A percentile compares a stretch with the other conserved stretches of the same genome.
Evolutionary conservation across 2,888 invertebrate species (phyloP).

Genomic region (Ctenicera cuprea): DNA sequence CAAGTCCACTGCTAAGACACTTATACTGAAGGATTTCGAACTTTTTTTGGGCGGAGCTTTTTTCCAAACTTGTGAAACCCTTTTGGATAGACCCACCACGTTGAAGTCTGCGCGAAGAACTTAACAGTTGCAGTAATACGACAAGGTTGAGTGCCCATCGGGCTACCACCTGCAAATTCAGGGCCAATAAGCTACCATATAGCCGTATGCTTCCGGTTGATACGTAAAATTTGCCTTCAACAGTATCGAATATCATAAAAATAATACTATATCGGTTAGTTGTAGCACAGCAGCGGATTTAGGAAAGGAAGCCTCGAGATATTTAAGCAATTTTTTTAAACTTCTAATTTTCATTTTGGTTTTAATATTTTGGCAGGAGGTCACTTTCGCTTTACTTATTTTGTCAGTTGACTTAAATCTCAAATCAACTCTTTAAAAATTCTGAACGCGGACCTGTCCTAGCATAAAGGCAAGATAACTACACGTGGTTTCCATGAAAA

Average conservation of each 20-base stretch:
- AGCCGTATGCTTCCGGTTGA: conserved; percentile 35
- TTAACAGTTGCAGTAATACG: conserved; percentile 2
- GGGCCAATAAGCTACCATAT: conserved; percentile 48
- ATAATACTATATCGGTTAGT: neutral
- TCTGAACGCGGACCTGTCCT: too few species aligned
- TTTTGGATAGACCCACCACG: neutral
- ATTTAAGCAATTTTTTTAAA: too few species aligned
- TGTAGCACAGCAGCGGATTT: too few species aligned
- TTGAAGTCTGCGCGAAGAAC: neutral
- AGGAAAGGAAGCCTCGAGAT: too few species aligned
- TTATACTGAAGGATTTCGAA: conserved; percentile 19
- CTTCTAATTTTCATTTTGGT: too few species aligned
- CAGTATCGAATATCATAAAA: neutral
- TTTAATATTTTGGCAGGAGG: too few species aligned
- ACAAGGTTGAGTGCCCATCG: conserved; percentile 45
- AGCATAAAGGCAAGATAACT: too few species aligned
- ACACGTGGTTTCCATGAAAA: too few species aligned
- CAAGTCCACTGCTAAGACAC: conserved; percentile 45
- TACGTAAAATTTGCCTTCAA: conserved; percentile 8
- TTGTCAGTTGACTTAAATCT: too few species aligned
- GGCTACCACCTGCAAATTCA: conserved; percentile 52
- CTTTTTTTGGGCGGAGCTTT: conserved; percentile 4
- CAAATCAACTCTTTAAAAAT: too few species aligned
- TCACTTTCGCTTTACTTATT: too few species aligned
- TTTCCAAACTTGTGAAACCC: neutral